phyloP scores from a whole-genome alignment of 1,140 invertebrate species.

The Drosophila guanche region DNA sequence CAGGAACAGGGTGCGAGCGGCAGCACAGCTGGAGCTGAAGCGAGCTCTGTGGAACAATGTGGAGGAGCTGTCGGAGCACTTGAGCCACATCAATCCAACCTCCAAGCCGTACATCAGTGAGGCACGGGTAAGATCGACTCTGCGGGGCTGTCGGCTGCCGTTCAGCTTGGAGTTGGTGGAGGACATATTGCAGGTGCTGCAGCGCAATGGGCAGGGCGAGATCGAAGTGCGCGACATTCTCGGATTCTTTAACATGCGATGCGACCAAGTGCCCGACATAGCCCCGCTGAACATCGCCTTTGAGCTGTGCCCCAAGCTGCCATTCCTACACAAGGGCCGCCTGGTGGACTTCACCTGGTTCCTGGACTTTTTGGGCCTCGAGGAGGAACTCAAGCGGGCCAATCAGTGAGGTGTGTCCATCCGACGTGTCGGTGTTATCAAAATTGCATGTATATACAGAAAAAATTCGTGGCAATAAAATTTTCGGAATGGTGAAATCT shows the following conservation, averaged over 20 bases:
- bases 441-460: conserved; percentile 77
- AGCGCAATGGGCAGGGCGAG: conserved; percentile 86
- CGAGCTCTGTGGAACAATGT: conserved; percentile 88
- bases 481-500: conserved; percentile 73
- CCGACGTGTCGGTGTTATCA: conserved; percentile 2
- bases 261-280: conserved; percentile 70
- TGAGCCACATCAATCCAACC: conserved; percentile 86
- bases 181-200: conserved; percentile 87
- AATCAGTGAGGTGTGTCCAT: conserved; percentile 36
- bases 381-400: conserved; percentile 62
- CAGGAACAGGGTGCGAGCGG: conserved; percentile 84
- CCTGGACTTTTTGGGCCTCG: conserved; percentile 68
- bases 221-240: conserved; percentile 84
- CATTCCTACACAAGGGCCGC: conserved; percentile 74
- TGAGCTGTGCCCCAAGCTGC: conserved; percentile 78
- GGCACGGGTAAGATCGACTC: conserved; percentile 85
- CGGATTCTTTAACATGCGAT: conserved; percentile 69
- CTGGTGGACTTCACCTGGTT: conserved; percentile 76
- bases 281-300: conserved; percentile 79
- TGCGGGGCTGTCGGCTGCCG: conserved; percentile 88
- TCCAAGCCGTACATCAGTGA: conserved; percentile 85
- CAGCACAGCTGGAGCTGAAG: conserved; percentile 89
- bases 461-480: conserved; percentile 76
- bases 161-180: conserved; percentile 87
- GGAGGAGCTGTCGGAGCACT: conserved; percentile 87